Evolutionary conservation across 2,888 invertebrate species (phyloP), one percentile per base, ranked within the genome.

Genomic region (Pterostichus niger): DNA sequence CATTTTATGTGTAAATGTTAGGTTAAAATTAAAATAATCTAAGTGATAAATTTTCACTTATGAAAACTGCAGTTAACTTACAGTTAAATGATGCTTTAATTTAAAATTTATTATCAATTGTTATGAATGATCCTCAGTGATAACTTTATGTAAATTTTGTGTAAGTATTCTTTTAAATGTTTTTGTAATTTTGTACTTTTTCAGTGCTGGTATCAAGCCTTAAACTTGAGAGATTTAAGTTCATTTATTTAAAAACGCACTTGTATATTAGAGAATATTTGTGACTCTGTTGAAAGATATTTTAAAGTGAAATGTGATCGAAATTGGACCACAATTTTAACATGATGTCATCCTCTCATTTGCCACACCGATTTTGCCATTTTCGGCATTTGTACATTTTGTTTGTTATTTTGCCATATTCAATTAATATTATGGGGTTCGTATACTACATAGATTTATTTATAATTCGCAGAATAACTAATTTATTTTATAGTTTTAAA

Each of bases 251-350:
- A 17, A n/a, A 79, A 61, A n/a, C 44, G 24, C 49, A 64, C 46
- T 79, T 61, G 52, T 79, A 78, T 78, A 61, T 79, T 79, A 79
- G 64, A 17, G 13, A 64, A 79, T 64, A 49, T 49, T 79, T 79
- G 79, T 79, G 79, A 79, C 64, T 79, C n/a, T 71, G 17, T 68
- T 83, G 13, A 71, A 33, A 54, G 52, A 77, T 78, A 68, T 83
- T 77, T 83, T 64, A 24, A 68, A 81, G 59, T 82, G 54, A 80
- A 79, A 56, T 82, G 75, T 82, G 61, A 82, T 82, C 59, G 56
- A 82, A 82, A 82, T 82, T 82, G 82, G 82, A 82, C 82, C 82
- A 82, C 82, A 75, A 35, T 73, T 82, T 59, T 49, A 79, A 79
- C 40, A 59, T 31, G 46, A 46, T 46, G 49, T 71, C 71, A 52